Base-by-base conservation (phyloP, 2,888 invertebrate genomes). In the Patella caerulea region DNA sequence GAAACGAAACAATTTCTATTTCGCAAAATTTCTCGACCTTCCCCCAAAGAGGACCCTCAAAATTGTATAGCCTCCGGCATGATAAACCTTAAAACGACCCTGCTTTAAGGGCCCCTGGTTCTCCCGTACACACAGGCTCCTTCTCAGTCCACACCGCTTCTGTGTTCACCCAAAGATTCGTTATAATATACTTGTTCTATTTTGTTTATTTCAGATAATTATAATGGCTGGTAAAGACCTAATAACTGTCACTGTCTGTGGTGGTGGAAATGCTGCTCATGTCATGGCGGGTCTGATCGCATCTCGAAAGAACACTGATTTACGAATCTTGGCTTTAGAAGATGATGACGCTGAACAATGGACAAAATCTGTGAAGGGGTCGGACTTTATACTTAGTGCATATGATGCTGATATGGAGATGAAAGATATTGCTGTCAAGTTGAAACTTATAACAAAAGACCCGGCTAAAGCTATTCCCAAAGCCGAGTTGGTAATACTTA, bases 181-280 rank as follows among this genome's bases (percentile, higher is more conserved):
- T 45, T 45, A 45, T 45, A 9, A 45, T 45, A 45, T 45, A 45
- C 45, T 7, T 45, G 3, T 34, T 45, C 45, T 45, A 45, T 45
- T 45, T 45, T 45, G 9, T 45, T 45, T 45, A 45, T 45, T 45
- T 45, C 45, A 45, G 45, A 45, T 45, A 45, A 45, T 45, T 9
- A 45, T 45, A 45, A 65, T 65, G 65, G 65, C 65, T 19, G 19
- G 19, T 24, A 65, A 14, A 65, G 65, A 65, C 24, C 19, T 11
- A 24, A 65, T 65, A 65, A 12, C 65, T 3, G 76, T 79, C 15
- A 15, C 77, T 4, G 73, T 88, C 14, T 87, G 88, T 75, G 89
- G 88, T 14, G 88, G 88, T 17, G 89, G 89, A 15, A 89, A 89
- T 84, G 88, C 87, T 14, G 87, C 88, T 15, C 89, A 89, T 72